Base-by-base conservation (phyloP, 2,113 vertebrate genomes). In the Lamprotornis superbus region DNA sequence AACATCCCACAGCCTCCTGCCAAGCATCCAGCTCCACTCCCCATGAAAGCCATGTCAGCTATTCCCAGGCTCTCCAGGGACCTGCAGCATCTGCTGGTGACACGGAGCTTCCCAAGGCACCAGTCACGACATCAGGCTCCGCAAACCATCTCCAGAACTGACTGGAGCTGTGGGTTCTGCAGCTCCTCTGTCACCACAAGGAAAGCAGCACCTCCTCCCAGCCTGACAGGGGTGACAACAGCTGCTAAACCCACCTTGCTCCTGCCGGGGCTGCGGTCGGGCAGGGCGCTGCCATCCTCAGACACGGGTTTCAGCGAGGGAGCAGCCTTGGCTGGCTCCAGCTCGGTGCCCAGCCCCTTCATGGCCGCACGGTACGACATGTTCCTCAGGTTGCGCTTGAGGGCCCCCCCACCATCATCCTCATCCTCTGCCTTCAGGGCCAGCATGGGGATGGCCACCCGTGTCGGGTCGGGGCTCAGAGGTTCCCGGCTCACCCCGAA, bases 341-440 rank as follows among this genome's bases (percentile, higher is more conserved):
- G 31, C 9, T 89, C 90, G 0, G 94, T 5, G 0, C 95, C 96
- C 47, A 87, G 81, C 27, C 97, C 98, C 93, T 97, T 98, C 97
- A 99, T 98, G 28, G 99, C 99, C 0, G 97, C 99, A 5, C 98
- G 98, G 97, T 99, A 99, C 0, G 99, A 99, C 94, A 98, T 98
- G 97, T 98, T 99, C 94, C 99, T 97, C 61, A 99, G 98, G 92
- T 99, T 99, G 47, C 99, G 98, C 47, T 97, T 97, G 61, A 98
- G 87, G 12, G 71, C 5, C 5, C 96, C 97, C 5, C 97, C 97
- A 0, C 96, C 92, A 3, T 96, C 98, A 2, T 94, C 93, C 18
- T 94, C 91, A 19, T 91, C 18, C 5, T 98, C 98, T 16, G 88
- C 98, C 3, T 99, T 98, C 97, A 95, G 91, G 11, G 97, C 97